Evolutionary conservation across 2,888 invertebrate genomes (phyloP).

Genomic region (Trachelus iudaicus): DNA sequence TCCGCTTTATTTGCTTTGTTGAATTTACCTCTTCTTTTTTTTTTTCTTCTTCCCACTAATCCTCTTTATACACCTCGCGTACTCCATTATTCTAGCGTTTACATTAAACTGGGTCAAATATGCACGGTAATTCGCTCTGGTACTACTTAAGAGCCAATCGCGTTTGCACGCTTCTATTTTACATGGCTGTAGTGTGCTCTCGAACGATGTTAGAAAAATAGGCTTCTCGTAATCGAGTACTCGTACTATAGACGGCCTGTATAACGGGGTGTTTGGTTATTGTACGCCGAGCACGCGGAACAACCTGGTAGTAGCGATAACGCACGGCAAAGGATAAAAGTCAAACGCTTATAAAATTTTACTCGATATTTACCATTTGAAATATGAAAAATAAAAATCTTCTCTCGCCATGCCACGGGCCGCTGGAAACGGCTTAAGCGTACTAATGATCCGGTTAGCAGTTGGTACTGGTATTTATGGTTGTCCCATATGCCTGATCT

Average conservation of each 20-base stretch:
- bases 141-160: conserved; percentile 37
- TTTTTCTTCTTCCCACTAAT: background rate
- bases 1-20: background rate
- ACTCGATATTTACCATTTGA: no score
- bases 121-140: conserved; percentile 33
- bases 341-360: background rate
- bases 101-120: conserved; percentile 31
- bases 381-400: no score
- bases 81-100: background rate
- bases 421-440: background rate
- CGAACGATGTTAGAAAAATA: conserved; percentile 37
- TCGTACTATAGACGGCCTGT: conserved; percentile 26
- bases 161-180: conserved; percentile 22
- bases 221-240: conserved; percentile 37
- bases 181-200: conserved; percentile 18
- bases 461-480: conserved; percentile 29
- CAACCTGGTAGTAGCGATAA: conserved; percentile 9
- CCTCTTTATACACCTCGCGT: background rate
- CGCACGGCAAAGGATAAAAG: background rate
- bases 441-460: background rate
- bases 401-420: no score
- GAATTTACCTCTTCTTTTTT: background rate
- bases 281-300: conserved; percentile 10
- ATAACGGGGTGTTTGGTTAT: conserved; percentile 14
- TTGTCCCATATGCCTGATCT: conserved; percentile 27